phyloP scores from a whole-genome alignment of 2,113 vertebrate genomes.

The Silurus asotus region DNA sequence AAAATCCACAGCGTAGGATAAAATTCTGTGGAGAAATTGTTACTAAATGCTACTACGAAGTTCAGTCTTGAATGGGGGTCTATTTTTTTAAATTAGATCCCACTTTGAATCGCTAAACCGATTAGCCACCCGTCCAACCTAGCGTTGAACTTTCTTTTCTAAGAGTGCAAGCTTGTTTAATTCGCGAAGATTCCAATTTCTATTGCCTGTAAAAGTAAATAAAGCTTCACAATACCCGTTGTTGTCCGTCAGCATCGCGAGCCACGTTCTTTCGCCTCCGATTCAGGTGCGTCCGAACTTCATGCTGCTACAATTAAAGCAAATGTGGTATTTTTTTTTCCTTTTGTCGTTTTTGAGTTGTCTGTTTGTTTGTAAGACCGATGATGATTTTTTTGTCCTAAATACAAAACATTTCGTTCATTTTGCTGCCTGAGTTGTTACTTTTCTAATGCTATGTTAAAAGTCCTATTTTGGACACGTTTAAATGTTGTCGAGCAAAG shows the following conservation, averaged over 20 bases:
- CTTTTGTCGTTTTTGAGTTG: neutral
- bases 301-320: constrained; percentile 3
- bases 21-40: no score
- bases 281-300: neutral
- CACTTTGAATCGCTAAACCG: no score
- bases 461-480: neutral
- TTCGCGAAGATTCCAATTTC: neutral
- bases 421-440: no score
- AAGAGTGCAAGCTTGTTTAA: neutral
- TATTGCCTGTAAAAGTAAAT: neutral
- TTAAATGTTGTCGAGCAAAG: neutral
- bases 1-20: no score
- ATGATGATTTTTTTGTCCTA: neutral
- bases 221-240: neutral
- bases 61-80: no score
- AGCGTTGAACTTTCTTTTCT: neutral
- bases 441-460: neutral
- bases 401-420: neutral
- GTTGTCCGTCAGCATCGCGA: neutral
- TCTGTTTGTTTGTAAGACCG: neutral
- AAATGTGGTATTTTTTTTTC: neutral
- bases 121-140: no score
- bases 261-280: neutral
- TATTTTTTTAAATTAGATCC: no score
- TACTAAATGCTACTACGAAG: no score